Evolutionary conservation across 2,888 invertebrate genomes (phyloP).

Genomic region (Phalangium opilio): DNA sequence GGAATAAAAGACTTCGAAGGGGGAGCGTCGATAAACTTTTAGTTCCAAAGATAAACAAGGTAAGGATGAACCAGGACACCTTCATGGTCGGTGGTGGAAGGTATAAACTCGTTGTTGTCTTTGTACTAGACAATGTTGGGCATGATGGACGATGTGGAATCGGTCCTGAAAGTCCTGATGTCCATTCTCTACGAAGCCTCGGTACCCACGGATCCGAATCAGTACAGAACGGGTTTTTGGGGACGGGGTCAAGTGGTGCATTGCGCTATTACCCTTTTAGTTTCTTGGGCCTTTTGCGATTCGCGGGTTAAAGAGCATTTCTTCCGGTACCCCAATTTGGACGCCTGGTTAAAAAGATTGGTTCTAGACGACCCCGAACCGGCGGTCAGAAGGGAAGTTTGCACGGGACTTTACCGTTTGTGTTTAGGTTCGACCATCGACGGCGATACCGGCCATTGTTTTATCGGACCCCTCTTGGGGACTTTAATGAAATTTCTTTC

Average conservation of each 20-base stretch:
- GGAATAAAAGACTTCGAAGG: slow-evolving; percentile 29
- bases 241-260: slow-evolving; percentile 82
- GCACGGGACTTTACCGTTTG: slow-evolving; percentile 76
- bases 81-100: neutral
- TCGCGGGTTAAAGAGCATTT: slow-evolving; percentile 57
- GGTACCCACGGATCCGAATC: slow-evolving; percentile 57
- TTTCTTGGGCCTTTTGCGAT: slow-evolving; percentile 82
- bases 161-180: slow-evolving; percentile 65
- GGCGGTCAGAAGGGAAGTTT: slow-evolving; percentile 73
- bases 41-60: slow-evolving; percentile 55
- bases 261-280: slow-evolving; percentile 77
- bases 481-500: slow-evolving; percentile 64
- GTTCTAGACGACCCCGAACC: slow-evolving; percentile 86
- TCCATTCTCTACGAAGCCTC: slow-evolving; percentile 77
- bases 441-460: slow-evolving; percentile 30
- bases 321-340: slow-evolving; percentile 54
- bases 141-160: slow-evolving; percentile 62
- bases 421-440: slow-evolving; percentile 47
- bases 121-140: slow-evolving; percentile 42
- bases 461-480: slow-evolving; percentile 55
- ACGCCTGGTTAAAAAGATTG: slow-evolving; percentile 61
- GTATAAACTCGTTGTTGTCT: neutral
- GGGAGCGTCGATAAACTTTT: slow-evolving; percentile 45
- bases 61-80: slow-evolving; percentile 23
- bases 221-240: slow-evolving; percentile 83